These are phyloP conservation scores for Euzophera pinguis DNA, from an alignment of 2,888 invertebrate genomes.

Conservation along the genomic window DNA sequence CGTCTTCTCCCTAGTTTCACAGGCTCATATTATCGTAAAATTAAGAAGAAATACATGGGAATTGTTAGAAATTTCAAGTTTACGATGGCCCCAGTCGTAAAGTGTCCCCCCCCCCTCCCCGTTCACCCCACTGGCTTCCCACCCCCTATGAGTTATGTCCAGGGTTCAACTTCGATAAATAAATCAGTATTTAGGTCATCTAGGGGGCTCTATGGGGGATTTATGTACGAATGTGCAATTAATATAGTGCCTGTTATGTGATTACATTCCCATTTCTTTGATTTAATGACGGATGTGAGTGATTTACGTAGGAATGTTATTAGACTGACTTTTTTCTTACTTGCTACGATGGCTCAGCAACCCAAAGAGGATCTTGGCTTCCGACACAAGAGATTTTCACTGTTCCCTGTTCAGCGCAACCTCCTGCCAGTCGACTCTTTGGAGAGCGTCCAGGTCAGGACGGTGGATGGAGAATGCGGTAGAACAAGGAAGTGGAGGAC, in stretches of 20 bases:
- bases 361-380: too few relatives aligned
- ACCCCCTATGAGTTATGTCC: conserved; percentile 41
- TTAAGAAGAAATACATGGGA: conserved; percentile 14
- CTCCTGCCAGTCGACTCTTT: too few relatives aligned
- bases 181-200: conserved; percentile 54
- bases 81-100: conserved; percentile 25
- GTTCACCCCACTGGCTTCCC: conserved; percentile 19
- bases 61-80: conserved; percentile 23
- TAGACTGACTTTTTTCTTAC: too few relatives aligned
- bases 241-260: conserved; percentile 39
- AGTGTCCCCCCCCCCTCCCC: conserved; percentile 14
- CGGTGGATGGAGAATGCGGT: too few relatives aligned
- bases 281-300: conserved; percentile 14
- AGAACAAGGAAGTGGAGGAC: too few relatives aligned
- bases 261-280: conserved; percentile 34
- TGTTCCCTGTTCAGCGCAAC: too few relatives aligned
- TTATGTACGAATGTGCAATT: conserved; percentile 32
- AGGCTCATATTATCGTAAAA: conserved; percentile 11
- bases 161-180: conserved; percentile 45
- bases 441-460: too few relatives aligned
- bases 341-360: too few relatives aligned
- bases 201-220: conserved; percentile 40
- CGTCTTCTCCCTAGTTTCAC: not conserved
- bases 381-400: too few relatives aligned
- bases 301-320: not conserved